Base-by-base conservation (phyloP, 2,797 vertebrate genomes). In the Malurus splendens region DNA sequence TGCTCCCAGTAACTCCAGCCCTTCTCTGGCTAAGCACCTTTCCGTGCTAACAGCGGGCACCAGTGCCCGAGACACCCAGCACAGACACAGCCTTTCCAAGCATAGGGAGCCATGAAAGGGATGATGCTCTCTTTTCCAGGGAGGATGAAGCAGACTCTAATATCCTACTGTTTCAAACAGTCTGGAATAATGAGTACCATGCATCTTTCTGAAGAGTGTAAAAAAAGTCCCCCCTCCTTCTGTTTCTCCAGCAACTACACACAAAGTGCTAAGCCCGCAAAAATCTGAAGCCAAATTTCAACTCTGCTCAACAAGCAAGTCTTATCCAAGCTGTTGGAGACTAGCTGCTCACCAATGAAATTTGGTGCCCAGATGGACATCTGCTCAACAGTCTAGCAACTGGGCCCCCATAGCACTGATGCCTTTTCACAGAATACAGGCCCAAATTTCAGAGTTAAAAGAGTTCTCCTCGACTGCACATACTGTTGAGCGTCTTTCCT, bases 381-480 rank as follows among this genome's bases (percentile, higher is more conserved):
- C 32, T 38, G 39, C 20, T 71, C 38, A 90, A 50, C 33, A 50
- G n/a, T 50, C 45, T 25, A 74, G 45, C 57, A 82, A 7, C 1
- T 30, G 32, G 22, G 24, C 3, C 18, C 16, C 42, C 24, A 14
- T 0, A 54, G 20, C 2, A 24, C 42, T 50, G 12, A 60, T 14
- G 39, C 10, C 22, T 56, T 80, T 65, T 60, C 68, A 77, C 22
- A 82, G 72, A 82, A 65, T 18, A 50, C 7, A 67, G 28, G 20
- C 4, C 10, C 4, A 38, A 0, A 2, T n/a, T 82, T 66, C 64
- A 52, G 41, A 3, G 1, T 20, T 27, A 7, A 23, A 24, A 20
- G 30, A 45, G 36, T 20, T 52, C 42, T 84, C 33, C 54, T 72
- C 0, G 0, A 67, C 27, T 44, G 20, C 36, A 24, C 0, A 6